Conservation (phyloP, 2,113 vertebrate genomes). For the Phrynocephalus versicolor region DNA sequence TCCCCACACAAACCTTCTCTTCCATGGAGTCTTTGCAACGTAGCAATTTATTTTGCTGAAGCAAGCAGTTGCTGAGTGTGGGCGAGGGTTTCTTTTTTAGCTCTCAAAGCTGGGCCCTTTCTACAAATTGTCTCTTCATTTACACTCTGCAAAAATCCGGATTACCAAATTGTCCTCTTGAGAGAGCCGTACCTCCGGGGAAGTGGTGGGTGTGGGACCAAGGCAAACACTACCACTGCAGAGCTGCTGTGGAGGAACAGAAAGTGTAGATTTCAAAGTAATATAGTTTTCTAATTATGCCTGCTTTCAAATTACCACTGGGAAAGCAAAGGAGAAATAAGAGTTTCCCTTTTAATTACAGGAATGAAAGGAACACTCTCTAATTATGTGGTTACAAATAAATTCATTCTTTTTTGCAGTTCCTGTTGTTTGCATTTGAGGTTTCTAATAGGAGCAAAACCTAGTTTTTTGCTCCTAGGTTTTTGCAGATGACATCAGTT, state of each 20-base stretch:
- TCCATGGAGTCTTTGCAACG: background rate
- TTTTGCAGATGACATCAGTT: conserved; percentile 6
- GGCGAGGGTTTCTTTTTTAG: background rate
- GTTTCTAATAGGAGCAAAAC: conserved; percentile 22
- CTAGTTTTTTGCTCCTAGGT: background rate
- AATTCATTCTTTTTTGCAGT: conserved; percentile 14
- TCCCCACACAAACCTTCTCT: no score
- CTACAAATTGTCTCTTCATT: background rate
- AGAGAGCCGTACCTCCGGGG: background rate
- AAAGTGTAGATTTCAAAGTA: conserved; percentile 28
- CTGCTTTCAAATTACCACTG: background rate
- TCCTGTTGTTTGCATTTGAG: background rate
- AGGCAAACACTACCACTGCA: background rate
- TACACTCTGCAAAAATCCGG: background rate
- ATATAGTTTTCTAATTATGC: background rate
- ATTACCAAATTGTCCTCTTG: background rate
- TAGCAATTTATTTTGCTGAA: conserved; percentile 1
- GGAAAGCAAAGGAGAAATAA: background rate
- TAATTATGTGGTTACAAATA: conserved; percentile 14
- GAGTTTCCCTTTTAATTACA: background rate
- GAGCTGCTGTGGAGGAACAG: background rate
- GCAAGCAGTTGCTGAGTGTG: background rate
- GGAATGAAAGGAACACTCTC: conserved; percentile 25
- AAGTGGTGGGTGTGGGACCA: background rate
- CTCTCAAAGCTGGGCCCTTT: background rate